Conservation (phyloP, 2,888 invertebrate genomes). For the Dryobota labecula region DNA sequence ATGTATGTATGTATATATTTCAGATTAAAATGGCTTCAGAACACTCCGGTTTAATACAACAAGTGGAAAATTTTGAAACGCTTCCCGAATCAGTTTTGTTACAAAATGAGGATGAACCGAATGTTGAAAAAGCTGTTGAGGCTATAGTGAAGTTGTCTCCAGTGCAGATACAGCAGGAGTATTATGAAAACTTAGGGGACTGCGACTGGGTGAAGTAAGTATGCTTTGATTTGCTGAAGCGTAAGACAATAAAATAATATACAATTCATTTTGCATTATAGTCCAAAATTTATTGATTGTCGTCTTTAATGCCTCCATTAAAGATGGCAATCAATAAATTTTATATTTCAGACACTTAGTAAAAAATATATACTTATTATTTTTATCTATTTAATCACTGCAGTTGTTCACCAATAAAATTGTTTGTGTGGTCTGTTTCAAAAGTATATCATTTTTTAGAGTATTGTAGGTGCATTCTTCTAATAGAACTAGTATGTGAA, state of each 20-base stretch:
- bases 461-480: background rate
- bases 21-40: constrained; percentile 53
- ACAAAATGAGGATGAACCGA: constrained; percentile 34
- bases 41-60: constrained; percentile 37
- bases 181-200: constrained; percentile 90
- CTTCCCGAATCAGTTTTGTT: constrained; percentile 39
- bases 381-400: background rate
- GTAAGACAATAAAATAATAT: background rate
- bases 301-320: too few relatives aligned
- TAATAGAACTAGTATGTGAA: background rate
- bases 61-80: constrained; percentile 54
- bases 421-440: background rate
- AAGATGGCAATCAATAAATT: background rate
- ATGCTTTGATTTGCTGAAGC: background rate
- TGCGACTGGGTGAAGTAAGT: constrained; percentile 90
- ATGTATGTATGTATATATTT: constrained; percentile 26
- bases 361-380: background rate
- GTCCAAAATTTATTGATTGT: too few relatives aligned
- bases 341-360: background rate
- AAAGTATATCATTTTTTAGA: background rate
- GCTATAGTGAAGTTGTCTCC: constrained; percentile 72
- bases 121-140: constrained; percentile 48
- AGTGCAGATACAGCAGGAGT: constrained; percentile 89
- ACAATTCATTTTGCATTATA: background rate
- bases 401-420: too few relatives aligned